A percentile compares a stretch with the other conserved stretches of the same genome.
Conservation (phyloP, 2,113 vertebrate genomes). For the Cervus canadensis region DNA sequence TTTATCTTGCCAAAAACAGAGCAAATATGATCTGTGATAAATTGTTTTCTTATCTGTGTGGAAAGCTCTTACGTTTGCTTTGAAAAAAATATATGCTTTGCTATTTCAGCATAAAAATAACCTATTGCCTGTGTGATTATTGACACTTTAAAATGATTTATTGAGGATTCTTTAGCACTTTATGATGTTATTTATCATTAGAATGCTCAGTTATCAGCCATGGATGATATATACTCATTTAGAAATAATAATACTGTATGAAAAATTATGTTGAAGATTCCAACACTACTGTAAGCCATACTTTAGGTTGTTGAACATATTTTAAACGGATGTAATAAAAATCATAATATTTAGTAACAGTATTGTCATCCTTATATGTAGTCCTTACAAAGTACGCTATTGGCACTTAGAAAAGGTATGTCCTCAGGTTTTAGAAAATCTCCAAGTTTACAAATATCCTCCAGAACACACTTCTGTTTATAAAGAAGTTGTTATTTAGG, state of each 20-base stretch:
- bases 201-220: neutral
- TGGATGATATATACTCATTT: neutral
- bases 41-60: neutral
- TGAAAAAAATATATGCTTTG: neutral
- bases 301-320: neutral
- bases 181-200: slow-evolving; percentile 21
- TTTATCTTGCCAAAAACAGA: slow-evolving; percentile 4
- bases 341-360: neutral
- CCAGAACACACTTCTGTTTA: neutral
- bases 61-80: neutral
- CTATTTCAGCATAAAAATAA: neutral
- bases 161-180: neutral
- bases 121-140: neutral
- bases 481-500: neutral
- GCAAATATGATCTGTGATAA: neutral
- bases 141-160: neutral
- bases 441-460: neutral
- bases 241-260: slow-evolving; percentile 13
- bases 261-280: slow-evolving; percentile 12
- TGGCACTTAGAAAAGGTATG: neutral
- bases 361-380: neutral
- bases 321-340: neutral
- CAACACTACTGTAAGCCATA: neutral
- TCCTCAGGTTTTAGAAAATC: neutral
- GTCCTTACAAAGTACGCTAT: neutral